Evolutionary conservation across 2,797 vertebrate genomes (phyloP).

Genomic region (Poecilia gillii): DNA sequence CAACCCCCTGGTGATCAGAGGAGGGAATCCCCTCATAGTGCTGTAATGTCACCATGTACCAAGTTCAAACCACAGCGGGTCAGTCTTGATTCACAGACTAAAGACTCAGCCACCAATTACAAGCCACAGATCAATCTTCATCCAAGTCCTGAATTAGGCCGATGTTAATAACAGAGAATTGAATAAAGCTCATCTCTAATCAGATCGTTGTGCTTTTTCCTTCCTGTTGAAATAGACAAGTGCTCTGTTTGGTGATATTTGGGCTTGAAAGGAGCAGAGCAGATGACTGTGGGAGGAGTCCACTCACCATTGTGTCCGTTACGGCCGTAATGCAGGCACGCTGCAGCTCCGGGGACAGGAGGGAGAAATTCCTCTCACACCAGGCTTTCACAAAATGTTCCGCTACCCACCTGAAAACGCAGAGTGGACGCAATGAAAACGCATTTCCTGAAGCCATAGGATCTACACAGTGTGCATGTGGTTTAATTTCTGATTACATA

Average conservation of each 20-base stretch:
- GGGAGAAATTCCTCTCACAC: constrained; percentile 92
- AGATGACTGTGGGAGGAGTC: constrained; percentile 15
- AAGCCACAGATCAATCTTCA: constrained; percentile 38
- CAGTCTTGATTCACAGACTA: constrained; percentile 47
- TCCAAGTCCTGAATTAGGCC: constrained; percentile 52
- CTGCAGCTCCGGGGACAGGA: constrained; percentile 88
- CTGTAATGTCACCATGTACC: constrained; percentile 27
- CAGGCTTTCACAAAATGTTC: constrained; percentile 93
- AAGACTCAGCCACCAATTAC: constrained; percentile 55
- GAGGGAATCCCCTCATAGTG: constrained; percentile 31
- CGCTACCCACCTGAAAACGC: constrained; percentile 87
- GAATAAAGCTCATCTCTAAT: constrained; percentile 67
- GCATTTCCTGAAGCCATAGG: not conserved
- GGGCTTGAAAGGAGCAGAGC: constrained; percentile 10
- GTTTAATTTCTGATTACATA: not conserved
- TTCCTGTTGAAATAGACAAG: constrained; percentile 65
- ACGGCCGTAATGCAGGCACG: constrained; percentile 85
- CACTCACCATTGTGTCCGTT: constrained; percentile 88
- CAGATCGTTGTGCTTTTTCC: constrained; percentile 60
- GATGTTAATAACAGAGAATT: constrained; percentile 63
- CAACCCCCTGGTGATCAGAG: constrained; percentile 22
- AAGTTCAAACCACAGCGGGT: constrained; percentile 16
- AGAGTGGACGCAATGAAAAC: not conserved
- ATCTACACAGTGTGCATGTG: not conserved
- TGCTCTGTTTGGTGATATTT: constrained; percentile 41